Percentiles rank a stretch among this genome's conserved stretches.
phyloP scores from a whole-genome alignment of 2,797 vertebrate genomes.

The Chanos chanos region DNA sequence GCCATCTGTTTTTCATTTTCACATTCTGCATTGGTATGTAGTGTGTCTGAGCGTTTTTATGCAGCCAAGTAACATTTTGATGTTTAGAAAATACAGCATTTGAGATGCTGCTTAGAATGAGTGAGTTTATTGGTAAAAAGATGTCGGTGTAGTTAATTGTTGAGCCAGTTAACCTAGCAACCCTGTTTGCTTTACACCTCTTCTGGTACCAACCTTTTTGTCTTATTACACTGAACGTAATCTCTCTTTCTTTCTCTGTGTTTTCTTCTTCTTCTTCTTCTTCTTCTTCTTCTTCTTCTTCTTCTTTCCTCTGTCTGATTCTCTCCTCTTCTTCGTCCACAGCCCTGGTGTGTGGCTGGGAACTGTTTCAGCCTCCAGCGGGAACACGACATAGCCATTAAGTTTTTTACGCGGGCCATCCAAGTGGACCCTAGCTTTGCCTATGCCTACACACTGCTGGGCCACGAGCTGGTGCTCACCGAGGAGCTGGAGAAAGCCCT shows the following conservation, averaged over 20 bases:
- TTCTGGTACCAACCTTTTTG: too few species aligned
- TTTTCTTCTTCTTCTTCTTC: not conserved
- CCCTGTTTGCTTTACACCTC: too few species aligned
- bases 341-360: constrained; percentile 97
- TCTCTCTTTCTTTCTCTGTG: not conserved
- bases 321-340: constrained; percentile 8
- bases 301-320: not conserved
- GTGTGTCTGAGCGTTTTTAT: not conserved
- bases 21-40: not conserved
- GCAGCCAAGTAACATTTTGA: too few species aligned
- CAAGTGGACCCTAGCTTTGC: constrained; percentile 96
- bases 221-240: too few species aligned
- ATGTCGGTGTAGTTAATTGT: too few species aligned
- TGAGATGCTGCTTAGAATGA: too few species aligned
- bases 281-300: not conserved
- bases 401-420: constrained; percentile 98
- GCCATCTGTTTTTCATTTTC: not conserved
- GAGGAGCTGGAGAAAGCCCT: constrained; percentile 95
- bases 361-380: constrained; percentile 98
- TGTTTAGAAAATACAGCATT: too few species aligned
- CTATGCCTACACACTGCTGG: constrained; percentile 93
- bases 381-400: constrained; percentile 97
- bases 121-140: too few species aligned
- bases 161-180: too few species aligned
- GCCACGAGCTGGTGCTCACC: constrained; percentile 93